Base-by-base conservation (phyloP, 1,140 invertebrate species). In the Latrodectus geometricus region DNA sequence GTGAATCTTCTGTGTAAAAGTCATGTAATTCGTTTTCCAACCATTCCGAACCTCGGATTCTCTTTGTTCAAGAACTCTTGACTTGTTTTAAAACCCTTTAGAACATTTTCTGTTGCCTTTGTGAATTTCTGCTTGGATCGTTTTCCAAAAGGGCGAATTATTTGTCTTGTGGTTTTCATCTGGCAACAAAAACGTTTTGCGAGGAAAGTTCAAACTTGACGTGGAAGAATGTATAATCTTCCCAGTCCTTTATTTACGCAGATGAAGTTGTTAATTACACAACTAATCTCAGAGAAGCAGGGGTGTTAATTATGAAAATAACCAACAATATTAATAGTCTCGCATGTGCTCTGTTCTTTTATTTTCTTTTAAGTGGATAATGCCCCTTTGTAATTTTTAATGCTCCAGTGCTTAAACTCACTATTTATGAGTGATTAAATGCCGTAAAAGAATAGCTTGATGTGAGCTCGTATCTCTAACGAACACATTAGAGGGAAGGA, bases 61-160 rank as follows among this genome's bases (percentile, higher is more conserved):
- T 70, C 35, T 82, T 82, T 82, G 80, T 82, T 69, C 80, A 73
- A 61, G 80, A 72, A 70, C 80, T 82, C 73, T 82, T 82, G 80
- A 82, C 80, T 82, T 82, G 80, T 61, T 69, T 82, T 82, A 61
- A 74, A 82, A 65, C 80, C 80, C 80, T 82, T 82, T 82, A 82
- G 80, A 82, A 73, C 80, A 82, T 72, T 82, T 82, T 82, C 50
- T 21, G 52, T n/a, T 48, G 15, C 9, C 69, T 66, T 70, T 82
- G 49, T 76, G 74, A 73, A 70, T 54, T 15, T 8, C 15, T 80
- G 69, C 70, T 68, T 70, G 78, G 66, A 70, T 21, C 20, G 61
- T 21, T 82, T 54, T n/a, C 54, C 52, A 14, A 12, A 74, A 17
- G 54, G 80, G 61, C 50, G 73, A 73, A 73, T 82, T 73, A 73